Evolutionary conservation across 2,113 vertebrate species (phyloP), one percentile per base, ranked within the genome.

Genomic region (Paedocypris sp.): DNA sequence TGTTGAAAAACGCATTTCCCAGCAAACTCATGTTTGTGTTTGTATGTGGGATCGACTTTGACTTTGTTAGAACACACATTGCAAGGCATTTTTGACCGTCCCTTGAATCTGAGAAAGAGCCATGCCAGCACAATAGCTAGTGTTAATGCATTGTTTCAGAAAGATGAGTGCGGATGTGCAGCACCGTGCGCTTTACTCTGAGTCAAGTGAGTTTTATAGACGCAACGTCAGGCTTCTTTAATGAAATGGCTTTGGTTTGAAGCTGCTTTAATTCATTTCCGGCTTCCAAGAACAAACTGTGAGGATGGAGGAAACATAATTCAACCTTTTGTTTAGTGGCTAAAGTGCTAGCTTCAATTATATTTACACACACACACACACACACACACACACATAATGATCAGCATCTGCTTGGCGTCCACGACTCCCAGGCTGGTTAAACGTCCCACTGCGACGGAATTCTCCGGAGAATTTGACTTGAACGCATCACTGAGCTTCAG

Each of bases 241-340:
- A 72, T 74, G 67, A 72, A 67, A 74, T 52, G 15, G 31, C 59
- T 49, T 69, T 43, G 66, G 38, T 60, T 69, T 66, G 49, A 26
- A 68, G 68, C 62, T 32, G 66, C 48, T 54, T 58, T 63, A 71
- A 63, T 71, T 71, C 60, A 72, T 74, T 72, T 74, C 53, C 50
- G 54, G 46, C 42, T 51, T 32, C 36, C 65, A 51, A 31, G 58
- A 53, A 71, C 35, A 60, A 63, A 63, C 6, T 58, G 31, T 15
- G 28, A 45, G 35, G 6, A 16, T 23, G 25, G 28, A 6, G 26
- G 42, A 4, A 5, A 38, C 13, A 47, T 42, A 65, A 56, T 31
- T 56, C 36, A 45, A 51, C n/a, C 59, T 65, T 68, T 69, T 45
- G 43, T 60, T 66, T 63, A 49, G 42, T 50, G 48, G 22, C 51